A percentile compares a stretch with the other conserved stretches of the same genome.
Evolutionary conservation across 2,797 vertebrate genomes (phyloP).

Genomic region (Sebastolobus alascanus): DNA sequence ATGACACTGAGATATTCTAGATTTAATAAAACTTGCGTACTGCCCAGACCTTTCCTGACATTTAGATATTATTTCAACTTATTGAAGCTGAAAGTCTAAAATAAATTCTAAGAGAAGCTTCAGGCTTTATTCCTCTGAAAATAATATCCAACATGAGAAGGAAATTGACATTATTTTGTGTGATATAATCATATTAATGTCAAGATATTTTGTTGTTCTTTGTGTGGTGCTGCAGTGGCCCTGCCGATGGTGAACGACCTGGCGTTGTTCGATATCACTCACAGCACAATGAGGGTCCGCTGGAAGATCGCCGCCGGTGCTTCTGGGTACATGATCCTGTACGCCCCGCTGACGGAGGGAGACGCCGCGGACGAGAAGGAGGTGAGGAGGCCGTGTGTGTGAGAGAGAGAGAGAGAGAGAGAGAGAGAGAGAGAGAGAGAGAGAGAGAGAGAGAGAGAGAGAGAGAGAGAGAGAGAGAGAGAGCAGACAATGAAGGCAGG

Average conservation of each 20-base stretch:
- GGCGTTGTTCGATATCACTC: constrained; percentile 89
- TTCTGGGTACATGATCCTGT: constrained; percentile 94
- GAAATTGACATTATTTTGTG: background rate
- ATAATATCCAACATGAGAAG: background rate
- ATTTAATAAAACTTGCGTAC: background rate
- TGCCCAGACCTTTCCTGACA: background rate
- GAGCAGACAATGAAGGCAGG: background rate
- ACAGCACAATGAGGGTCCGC: constrained; percentile 89
- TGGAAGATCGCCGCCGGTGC: constrained; percentile 88
- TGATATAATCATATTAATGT: background rate
- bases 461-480: too few species aligned
- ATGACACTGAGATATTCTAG: background rate
- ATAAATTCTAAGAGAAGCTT: background rate
- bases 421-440: too few species aligned
- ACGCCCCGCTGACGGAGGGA: constrained; percentile 91
- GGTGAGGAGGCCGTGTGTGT: constrained; percentile 79
- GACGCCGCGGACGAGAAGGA: constrained; percentile 93
- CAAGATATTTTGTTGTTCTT: fast-evolving
- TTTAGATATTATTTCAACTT: background rate
- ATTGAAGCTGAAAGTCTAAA: background rate
- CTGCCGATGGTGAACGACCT: constrained; percentile 90
- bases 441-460: too few species aligned
- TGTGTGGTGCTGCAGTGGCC: constrained; percentile 81
- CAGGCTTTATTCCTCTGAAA: background rate
- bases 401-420: background rate